Evolutionary conservation across 1,140 invertebrate species (phyloP), one percentile per base, ranked within the genome.

Genomic region (Anagrus nilaparvatae): DNA sequence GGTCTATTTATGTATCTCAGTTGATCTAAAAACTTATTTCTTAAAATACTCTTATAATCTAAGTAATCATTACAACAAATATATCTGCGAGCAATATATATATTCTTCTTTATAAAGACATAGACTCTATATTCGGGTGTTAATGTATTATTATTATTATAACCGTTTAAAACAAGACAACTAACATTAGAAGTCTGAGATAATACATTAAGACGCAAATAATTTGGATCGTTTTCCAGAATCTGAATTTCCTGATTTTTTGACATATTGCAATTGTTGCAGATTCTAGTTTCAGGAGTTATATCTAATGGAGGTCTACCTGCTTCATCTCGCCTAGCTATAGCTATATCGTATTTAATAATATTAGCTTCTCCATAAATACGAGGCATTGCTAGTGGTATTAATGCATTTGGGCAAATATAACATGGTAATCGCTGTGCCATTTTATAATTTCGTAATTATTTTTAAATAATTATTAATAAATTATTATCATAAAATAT

Each of bases 161-260:
- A 17, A 21, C 21, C 39, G 24, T 48, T 38, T 21, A 40, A 49
- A 32, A 49, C 31, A 17, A 43, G 12, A 29, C 47, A 49, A 8
- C 35, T 38, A 30, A 18, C 13, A 14, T 28, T 45, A 0, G 7
- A 10, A 1, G 40, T 45, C 25, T 46, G 40, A 6, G 31, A 43
- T 13, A 49, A 27, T n/a, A 49, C 47, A 18, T 49, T 46, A 27
- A 49, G 24, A 10, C 28, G 25, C 16, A 48, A 19, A 25, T 34
- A 38, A n/a, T 13, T 9, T 8, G 34, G 34, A 48, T 48, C 28
- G 13, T 18, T 16, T 31, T 33, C 34, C 0, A 44, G 20, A 3
- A 20, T 10, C 19, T 25, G 2, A 1, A 48, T 44, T 40, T 48
- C 34, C 23, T 31, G 3, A 5, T 4, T 8, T 9, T 44, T 38